Conservation (phyloP, 2,888 invertebrate genomes). For the Amblyjoppa proteus region DNA sequence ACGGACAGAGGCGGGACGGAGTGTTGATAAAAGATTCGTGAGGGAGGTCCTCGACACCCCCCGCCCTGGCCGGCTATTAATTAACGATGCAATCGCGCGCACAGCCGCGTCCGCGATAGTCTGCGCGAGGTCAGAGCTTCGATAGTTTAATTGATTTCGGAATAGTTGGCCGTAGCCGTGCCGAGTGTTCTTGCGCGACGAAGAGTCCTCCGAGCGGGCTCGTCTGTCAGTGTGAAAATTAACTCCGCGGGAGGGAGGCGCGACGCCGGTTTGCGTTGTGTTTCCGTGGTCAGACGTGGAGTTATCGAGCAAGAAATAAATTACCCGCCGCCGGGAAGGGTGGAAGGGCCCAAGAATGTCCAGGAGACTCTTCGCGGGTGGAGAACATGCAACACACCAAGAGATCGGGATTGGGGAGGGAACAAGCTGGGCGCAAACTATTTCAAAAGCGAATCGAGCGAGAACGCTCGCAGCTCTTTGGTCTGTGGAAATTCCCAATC, state of each 20-base stretch:
- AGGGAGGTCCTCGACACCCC: constrained; percentile 12
- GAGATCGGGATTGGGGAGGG: neutral
- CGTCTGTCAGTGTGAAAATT: constrained; percentile 53
- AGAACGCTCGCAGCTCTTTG: constrained; percentile 16
- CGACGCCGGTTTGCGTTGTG: constrained; percentile 68
- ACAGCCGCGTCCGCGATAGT: neutral
- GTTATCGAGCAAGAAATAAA: constrained; percentile 83
- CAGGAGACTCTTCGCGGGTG: constrained; percentile 53
- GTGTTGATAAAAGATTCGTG: constrained; percentile 50
- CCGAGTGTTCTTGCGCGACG: constrained; percentile 42
- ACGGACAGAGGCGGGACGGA: constrained; percentile 43
- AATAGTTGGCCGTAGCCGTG: constrained; percentile 78
- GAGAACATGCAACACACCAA: neutral
- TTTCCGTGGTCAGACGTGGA: constrained; percentile 76
- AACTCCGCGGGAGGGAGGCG: constrained; percentile 43
- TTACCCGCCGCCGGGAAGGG: constrained; percentile 72
- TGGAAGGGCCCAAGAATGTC: constrained; percentile 76
- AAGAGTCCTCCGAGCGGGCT: constrained; percentile 27
- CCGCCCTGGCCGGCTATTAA: constrained; percentile 69
- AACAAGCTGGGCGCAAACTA: constrained; percentile 32
- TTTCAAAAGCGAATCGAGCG: constrained; percentile 38
- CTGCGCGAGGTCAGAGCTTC: constrained; percentile 63
- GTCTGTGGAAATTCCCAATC: constrained; percentile 10
- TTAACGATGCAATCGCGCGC: constrained; percentile 78
- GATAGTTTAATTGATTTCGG: constrained; percentile 83